phyloP scores from a whole-genome alignment of 2,888 invertebrate species.

The Augiades crinisus region DNA sequence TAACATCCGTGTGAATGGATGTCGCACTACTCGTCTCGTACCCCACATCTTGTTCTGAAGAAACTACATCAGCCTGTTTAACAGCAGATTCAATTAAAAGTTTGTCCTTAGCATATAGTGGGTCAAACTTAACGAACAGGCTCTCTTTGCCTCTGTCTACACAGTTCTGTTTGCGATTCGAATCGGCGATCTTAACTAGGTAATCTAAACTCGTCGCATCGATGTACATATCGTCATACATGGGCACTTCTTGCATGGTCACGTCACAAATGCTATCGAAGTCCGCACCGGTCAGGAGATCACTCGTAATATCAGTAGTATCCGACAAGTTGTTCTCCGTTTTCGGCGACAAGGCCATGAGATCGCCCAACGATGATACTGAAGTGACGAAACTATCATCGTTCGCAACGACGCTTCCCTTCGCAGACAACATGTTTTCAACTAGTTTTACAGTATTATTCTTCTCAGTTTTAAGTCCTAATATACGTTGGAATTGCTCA shows the following conservation, averaged over 20 bases:
- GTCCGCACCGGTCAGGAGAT: constrained; percentile 64
- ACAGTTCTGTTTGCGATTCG: constrained; percentile 52
- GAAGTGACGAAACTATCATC: constrained; percentile 64
- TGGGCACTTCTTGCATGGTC: constrained; percentile 64
- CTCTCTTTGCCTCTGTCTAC: constrained; percentile 81
- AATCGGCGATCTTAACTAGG: constrained; percentile 70
- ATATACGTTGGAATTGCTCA: constrained; percentile 40
- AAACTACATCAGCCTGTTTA: constrained; percentile 41
- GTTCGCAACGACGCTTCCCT: constrained; percentile 46
- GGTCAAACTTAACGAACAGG: constrained; percentile 85
- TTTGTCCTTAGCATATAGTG: constrained; percentile 63
- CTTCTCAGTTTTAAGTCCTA: neutral
- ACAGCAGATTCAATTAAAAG: neutral
- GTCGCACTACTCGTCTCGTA: constrained; percentile 70
- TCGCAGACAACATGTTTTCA: constrained; percentile 49
- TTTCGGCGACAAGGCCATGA: constrained; percentile 65
- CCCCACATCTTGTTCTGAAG: constrained; percentile 60
- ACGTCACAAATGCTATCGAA: constrained; percentile 68
- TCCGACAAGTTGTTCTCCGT: constrained; percentile 44
- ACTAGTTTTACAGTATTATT: constrained; percentile 25
- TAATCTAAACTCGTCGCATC: constrained; percentile 82
- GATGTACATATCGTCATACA: constrained; percentile 70
- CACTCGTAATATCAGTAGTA: constrained; percentile 51
- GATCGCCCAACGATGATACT: constrained; percentile 61
- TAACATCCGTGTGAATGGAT: constrained; percentile 53